Percentiles rank a stretch among this genome's conserved stretches.
phyloP scores from a whole-genome alignment of 1,140 invertebrate species.

The Asbolus verrucosus region DNA sequence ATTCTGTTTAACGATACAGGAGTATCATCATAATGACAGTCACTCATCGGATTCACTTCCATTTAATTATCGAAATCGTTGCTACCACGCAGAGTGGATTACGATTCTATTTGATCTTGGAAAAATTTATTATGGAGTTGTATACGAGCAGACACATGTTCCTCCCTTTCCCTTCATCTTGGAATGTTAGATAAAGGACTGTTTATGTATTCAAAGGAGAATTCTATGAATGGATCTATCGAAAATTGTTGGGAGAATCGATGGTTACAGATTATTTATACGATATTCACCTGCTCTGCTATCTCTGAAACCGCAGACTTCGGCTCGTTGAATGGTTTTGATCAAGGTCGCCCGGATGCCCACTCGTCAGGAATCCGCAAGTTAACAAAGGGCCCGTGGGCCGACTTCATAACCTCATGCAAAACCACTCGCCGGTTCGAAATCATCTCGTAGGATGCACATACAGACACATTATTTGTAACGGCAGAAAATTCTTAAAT shows the following conservation, averaged over 20 bases:
- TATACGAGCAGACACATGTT: no score
- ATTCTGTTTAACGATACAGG: no score
- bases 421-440: constrained; percentile 15
- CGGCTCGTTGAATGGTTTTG: constrained; percentile 49
- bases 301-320: constrained; percentile 40
- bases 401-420: constrained; percentile 45
- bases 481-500: not conserved
- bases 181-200: not conserved
- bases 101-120: no score
- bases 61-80: no score
- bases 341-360: constrained; percentile 58
- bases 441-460: not conserved
- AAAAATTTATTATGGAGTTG: no score
- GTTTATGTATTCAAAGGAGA: not conserved
- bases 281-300: constrained; percentile 40
- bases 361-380: constrained; percentile 54
- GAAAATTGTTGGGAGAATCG: constrained; percentile 14
- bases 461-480: no score
- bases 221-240: constrained; percentile 1
- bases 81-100: no score
- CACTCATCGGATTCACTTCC: no score
- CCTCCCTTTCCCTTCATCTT: no score
- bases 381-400: constrained; percentile 58
- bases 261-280: constrained; percentile 19
- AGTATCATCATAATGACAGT: no score